Base-by-base conservation (phyloP, 2,797 vertebrate species). In the Lacerta viridis region DNA sequence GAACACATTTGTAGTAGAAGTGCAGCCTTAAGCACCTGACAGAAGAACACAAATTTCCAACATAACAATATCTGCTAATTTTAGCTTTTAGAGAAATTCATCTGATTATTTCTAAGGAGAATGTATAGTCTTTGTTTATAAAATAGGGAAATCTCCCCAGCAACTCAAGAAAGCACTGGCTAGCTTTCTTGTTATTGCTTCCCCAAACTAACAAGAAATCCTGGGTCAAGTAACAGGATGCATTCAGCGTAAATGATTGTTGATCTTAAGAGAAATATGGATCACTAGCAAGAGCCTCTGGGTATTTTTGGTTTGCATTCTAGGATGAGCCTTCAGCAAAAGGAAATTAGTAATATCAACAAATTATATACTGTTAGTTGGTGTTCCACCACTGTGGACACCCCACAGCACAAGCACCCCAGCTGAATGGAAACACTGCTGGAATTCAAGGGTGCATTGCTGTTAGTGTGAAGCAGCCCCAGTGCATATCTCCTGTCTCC, bases 201-300 rank as follows among this genome's bases (percentile, higher is more conserved):
- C 27, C 88, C 83, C 84, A 86, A 59, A 85, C 89, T 18, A 80
- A 75, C 61, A 82, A 84, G 81, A 92, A 92, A 76, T 87, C 23
- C 46, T 86, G 29, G 1, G 6, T 91, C 41, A 7, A n/a, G 5
- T 76, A 72, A 89, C 77, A 9, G 77, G 39, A 90, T 69, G 50
- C 39, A 2, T 80, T 82, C 72, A 84, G 69, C 50, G 41, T 84
- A 89, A 93, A 90, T 88, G 75, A 82, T 79, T 17, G 66, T 33
- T 43, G 77, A n/a, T 25, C 11, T 85, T 23, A 61, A 82, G 69
- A 87, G 82, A 88, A 91, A 43, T 10, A 84, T 43, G 8, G 27
- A 27, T 75, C 64, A 27, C 6, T 74, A 55, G 9, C n/a, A 50
- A 66, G 5, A 50, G 25, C 17, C 6, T 18, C 25, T 46, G 74